Conservation (phyloP, 2,797 vertebrate genomes). For the Taenioides sp. region DNA sequence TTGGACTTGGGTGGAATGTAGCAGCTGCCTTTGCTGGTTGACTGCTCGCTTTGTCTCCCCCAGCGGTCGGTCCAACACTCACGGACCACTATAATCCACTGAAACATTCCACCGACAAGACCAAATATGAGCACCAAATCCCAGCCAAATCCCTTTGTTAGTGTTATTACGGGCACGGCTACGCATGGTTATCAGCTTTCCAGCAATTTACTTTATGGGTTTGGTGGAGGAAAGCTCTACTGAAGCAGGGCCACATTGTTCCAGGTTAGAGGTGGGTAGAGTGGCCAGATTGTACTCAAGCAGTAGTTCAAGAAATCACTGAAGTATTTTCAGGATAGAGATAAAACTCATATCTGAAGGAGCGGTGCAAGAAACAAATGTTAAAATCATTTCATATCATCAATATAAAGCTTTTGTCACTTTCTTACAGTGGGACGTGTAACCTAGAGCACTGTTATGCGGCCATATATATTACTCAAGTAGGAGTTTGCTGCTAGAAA, state of each 20-base stretch:
- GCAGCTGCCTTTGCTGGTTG: conserved; percentile 50
- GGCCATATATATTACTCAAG: too few species aligned
- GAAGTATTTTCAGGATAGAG: too few species aligned
- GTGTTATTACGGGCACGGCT: conserved; percentile 2
- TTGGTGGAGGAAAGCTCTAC: background rate
- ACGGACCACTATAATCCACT: conserved; percentile 39
- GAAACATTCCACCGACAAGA: conserved; percentile 49
- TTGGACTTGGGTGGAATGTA: conserved; percentile 34
- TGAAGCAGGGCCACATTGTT: background rate
- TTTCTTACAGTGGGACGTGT: too few species aligned
- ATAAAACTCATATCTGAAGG: too few species aligned
- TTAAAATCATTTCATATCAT: too few species aligned
- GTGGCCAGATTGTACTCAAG: too few species aligned
- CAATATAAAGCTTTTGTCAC: too few species aligned
- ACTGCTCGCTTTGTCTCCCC: conserved; percentile 48
- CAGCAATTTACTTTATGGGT: conserved; percentile 10
- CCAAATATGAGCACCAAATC: conserved; percentile 18
- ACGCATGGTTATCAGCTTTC: conserved; percentile 14
- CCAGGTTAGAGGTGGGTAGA: background rate
- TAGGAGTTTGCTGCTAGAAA: too few species aligned
- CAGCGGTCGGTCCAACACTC: conserved; percentile 52
- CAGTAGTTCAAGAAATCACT: too few species aligned
- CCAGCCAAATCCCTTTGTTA: conserved; percentile 7
- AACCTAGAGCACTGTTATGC: too few species aligned
- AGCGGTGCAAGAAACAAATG: too few species aligned